Evolutionary conservation across 2,888 invertebrate genomes (phyloP).

Genomic region (Lordiphosa fenestrarum): DNA sequence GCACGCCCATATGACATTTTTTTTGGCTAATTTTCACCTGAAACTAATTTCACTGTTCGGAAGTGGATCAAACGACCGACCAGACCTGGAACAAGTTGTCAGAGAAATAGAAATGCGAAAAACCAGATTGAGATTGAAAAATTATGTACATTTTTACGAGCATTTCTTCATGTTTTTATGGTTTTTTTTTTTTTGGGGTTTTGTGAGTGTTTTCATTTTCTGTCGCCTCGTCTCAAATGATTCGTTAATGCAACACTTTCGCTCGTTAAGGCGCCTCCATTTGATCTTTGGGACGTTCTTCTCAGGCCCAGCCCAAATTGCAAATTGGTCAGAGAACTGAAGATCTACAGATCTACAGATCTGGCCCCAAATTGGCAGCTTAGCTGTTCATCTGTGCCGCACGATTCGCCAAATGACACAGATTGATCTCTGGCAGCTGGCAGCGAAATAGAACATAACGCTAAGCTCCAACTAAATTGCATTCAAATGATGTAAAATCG

Average conservation of each 20-base stretch:
- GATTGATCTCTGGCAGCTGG: slow-evolving; percentile 34
- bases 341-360: no score
- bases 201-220: slow-evolving; percentile 55
- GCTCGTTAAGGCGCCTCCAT: slow-evolving; percentile 57
- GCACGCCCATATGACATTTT: slow-evolving; percentile 26
- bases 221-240: slow-evolving; percentile 40
- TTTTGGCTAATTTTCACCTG: slow-evolving; percentile 36
- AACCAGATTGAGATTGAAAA: slow-evolving; percentile 47
- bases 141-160: slow-evolving; percentile 60
- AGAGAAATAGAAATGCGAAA: slow-evolving; percentile 33
- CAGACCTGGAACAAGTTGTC: slow-evolving; percentile 16
- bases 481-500: slow-evolving; percentile 69
- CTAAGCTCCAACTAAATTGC: slow-evolving; percentile 69
- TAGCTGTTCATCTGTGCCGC: slow-evolving; percentile 63
- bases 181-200: slow-evolving; percentile 34
- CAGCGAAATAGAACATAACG: slow-evolving; percentile 64
- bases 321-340: no score
- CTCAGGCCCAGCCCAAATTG: no score
- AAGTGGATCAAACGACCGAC: slow-evolving; percentile 60
- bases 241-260: slow-evolving; percentile 64
- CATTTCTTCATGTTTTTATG: slow-evolving; percentile 29
- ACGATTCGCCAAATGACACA: slow-evolving; percentile 49
- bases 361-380: slow-evolving; percentile 51
- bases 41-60: slow-evolving; percentile 52
- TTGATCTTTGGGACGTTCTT: slow-evolving; percentile 14